Conservation (phyloP, 2,113 vertebrate species). For the Gavialis gangeticus region DNA sequence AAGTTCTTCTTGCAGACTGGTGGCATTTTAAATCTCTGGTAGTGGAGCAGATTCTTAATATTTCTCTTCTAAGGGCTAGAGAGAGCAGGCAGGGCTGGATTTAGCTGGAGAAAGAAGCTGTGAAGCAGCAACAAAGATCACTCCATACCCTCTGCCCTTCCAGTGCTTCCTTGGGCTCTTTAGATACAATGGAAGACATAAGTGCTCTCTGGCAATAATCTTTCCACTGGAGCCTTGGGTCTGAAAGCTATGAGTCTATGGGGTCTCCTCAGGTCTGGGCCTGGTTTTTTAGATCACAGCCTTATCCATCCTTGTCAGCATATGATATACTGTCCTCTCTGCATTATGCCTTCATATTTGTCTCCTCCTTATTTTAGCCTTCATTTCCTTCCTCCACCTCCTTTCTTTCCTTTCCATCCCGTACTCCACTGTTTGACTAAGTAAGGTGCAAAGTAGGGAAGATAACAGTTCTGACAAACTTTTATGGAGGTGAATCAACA, state of each 20-base stretch:
- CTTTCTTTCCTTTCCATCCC: background rate
- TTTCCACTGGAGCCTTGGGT: background rate
- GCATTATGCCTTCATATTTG: background rate
- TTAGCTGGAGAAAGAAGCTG: too few species aligned
- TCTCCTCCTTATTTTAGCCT: background rate
- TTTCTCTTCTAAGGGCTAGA: too few species aligned
- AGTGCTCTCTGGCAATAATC: background rate
- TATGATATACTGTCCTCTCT: background rate
- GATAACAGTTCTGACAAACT: background rate
- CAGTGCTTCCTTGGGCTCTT: background rate
- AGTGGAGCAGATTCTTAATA: too few species aligned
- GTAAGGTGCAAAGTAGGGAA: background rate
- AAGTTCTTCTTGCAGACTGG: too few species aligned
- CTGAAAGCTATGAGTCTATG: background rate
- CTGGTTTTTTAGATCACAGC: background rate
- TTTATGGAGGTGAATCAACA: background rate
- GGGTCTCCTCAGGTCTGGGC: background rate
- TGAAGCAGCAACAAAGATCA: too few species aligned
- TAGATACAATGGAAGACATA: background rate
- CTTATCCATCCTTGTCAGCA: background rate
- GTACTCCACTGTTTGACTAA: background rate
- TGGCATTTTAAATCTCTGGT: too few species aligned
- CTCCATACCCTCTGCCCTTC: background rate
- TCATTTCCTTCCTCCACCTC: background rate
- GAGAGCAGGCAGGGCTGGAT: too few species aligned